Percentiles rank a stretch among this genome's conserved stretches.
Evolutionary conservation across 1,140 invertebrate genomes (phyloP).

Genomic region (Rhyzopertha dominica): DNA sequence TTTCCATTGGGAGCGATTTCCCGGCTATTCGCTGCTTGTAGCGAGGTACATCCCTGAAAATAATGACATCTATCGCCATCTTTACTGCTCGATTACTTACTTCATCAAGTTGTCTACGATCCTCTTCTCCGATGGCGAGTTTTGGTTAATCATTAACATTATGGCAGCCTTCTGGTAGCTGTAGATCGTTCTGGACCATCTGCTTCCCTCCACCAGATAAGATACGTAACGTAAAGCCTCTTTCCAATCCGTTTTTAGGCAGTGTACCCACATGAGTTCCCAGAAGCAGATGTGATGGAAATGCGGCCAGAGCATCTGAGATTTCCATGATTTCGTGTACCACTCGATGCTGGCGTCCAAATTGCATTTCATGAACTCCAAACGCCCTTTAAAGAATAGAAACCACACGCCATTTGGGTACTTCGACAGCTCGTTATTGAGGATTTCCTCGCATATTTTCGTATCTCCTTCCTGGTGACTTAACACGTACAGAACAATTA

Average conservation of each 20-base stretch:
- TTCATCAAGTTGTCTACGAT: slow-evolving; percentile 57
- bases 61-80: not conserved
- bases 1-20: slow-evolving; percentile 95
- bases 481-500: slow-evolving; percentile 77
- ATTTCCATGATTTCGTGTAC: slow-evolving; percentile 80
- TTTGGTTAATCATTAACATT: slow-evolving; percentile 64
- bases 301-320: slow-evolving; percentile 84
- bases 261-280: slow-evolving; percentile 90
- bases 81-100: slow-evolving; percentile 43
- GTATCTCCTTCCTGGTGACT: slow-evolving; percentile 77
- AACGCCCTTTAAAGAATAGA: slow-evolving; percentile 82
- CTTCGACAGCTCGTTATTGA: slow-evolving; percentile 64
- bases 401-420: slow-evolving; percentile 88
- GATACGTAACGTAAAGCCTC: slow-evolving; percentile 68
- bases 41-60: slow-evolving; percentile 66
- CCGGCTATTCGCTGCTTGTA: slow-evolving; percentile 89
- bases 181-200: slow-evolving; percentile 90
- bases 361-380: slow-evolving; percentile 78
- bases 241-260: slow-evolving; percentile 62
- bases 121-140: slow-evolving; percentile 49
- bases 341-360: slow-evolving; percentile 68
- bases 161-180: slow-evolving; percentile 83
- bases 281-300: slow-evolving; percentile 95
- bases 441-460: slow-evolving; percentile 64
- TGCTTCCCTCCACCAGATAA: slow-evolving; percentile 68